phyloP scores from a whole-genome alignment of 2,113 vertebrate genomes.

The Aleadryas rufinucha region DNA sequence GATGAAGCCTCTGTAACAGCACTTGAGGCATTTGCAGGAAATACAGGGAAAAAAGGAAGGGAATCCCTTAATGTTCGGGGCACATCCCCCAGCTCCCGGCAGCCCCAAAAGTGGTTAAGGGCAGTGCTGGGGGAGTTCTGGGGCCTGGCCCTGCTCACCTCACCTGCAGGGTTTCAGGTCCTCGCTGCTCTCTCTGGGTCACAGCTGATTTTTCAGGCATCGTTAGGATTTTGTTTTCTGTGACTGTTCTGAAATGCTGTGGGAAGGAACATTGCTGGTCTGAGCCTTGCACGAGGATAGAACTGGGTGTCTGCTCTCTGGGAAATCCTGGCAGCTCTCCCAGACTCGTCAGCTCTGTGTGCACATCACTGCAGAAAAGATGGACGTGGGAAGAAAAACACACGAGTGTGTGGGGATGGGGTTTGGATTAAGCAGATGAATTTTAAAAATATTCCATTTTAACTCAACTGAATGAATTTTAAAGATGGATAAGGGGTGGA shows the following conservation, averaged over 20 bases:
- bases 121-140: neutral
- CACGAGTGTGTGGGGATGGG: neutral
- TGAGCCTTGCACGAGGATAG: neutral
- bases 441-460: neutral
- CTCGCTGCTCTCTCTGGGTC: neutral
- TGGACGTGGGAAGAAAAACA: neutral
- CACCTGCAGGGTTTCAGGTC: neutral
- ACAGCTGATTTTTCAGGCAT: neutral
- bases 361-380: neutral
- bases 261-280: neutral
- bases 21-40: neutral
- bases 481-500: neutral
- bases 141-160: neutral
- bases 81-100: neutral
- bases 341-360: neutral
- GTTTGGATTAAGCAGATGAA: neutral
- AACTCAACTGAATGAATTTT: neutral
- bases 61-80: neutral
- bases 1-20: neutral
- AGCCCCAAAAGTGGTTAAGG: neutral
- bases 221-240: neutral
- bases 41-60: neutral
- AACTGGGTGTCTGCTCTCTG: neutral
- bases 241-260: rapidly evolving
- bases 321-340: conserved; percentile 14